Percentiles rank a stretch among this genome's conserved stretches.
Conservation (phyloP, 1,140 invertebrate genomes). For the Dysdera silvatica region DNA sequence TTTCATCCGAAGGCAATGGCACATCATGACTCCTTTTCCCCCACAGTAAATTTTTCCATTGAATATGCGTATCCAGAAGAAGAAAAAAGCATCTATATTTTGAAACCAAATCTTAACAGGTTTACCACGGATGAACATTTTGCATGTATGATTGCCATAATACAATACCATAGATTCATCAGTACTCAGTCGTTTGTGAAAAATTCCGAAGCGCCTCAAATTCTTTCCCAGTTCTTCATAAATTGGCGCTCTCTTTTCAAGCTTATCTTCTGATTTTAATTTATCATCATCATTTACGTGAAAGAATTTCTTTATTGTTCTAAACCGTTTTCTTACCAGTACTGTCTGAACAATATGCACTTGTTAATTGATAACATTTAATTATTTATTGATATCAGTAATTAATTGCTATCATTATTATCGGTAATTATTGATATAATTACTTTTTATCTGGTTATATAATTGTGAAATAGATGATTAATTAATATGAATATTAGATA, state of each 20-base stretch:
- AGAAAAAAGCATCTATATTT: neutral
- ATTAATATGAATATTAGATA: no score
- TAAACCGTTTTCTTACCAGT: no score
- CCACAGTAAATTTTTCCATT: conserved; percentile 7
- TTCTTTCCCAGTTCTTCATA: conserved; percentile 6
- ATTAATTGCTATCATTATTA: no score
- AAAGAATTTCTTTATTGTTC: conserved; percentile 8
- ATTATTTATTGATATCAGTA: no score
- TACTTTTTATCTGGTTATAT: no score
- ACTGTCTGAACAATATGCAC: no score
- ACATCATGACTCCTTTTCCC: neutral
- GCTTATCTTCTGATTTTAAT: conserved; percentile 2
- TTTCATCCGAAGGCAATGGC: neutral
- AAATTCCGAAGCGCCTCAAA: conserved; percentile 5
- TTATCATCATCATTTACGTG: neutral
- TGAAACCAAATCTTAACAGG: conserved; percentile 43
- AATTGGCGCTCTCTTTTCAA: conserved; percentile 3
- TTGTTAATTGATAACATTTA: no score
- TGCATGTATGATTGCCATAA: conserved; percentile 46
- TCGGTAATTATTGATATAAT: no score
- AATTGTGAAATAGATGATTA: no score
- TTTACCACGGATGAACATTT: conserved; percentile 47
- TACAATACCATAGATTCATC: conserved; percentile 50
- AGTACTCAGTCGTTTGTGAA: conserved; percentile 37
- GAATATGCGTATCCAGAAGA: conserved; percentile 17